Conservation (phyloP, 2,888 invertebrate genomes). For the Gastracanthus pulcherrimus region DNA sequence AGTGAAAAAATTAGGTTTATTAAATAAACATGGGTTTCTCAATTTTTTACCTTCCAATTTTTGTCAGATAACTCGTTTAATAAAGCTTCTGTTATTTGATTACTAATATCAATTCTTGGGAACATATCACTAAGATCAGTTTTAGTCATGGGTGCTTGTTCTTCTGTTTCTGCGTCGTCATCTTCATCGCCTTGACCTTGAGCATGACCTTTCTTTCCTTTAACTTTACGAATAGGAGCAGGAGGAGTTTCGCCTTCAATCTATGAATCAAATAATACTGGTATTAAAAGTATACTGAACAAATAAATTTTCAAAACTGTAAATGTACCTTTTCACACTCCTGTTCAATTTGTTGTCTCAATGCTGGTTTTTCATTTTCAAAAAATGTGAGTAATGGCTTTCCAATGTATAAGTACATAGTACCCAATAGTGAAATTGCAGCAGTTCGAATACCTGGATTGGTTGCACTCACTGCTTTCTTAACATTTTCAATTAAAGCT, state of each 20-base stretch:
- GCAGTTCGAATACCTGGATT: slow-evolving; percentile 91
- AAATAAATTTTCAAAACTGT: neutral
- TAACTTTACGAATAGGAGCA: slow-evolving; percentile 67
- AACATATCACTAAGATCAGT: slow-evolving; percentile 81
- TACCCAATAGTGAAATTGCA: slow-evolving; percentile 86
- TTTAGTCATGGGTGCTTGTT: slow-evolving; percentile 79
- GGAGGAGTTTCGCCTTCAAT: slow-evolving; percentile 68
- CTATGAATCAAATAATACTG: slow-evolving; percentile 47
- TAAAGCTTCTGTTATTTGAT: slow-evolving; percentile 89
- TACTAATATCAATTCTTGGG: slow-evolving; percentile 89
- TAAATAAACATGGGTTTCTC: neutral
- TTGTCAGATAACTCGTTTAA: slow-evolving; percentile 91
- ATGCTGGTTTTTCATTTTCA: slow-evolving; percentile 91
- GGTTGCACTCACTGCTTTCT: slow-evolving; percentile 90
- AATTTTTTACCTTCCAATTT: slow-evolving; percentile 89
- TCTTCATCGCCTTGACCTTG: slow-evolving; percentile 76
- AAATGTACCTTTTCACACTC: slow-evolving; percentile 87
- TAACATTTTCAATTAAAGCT: slow-evolving; percentile 86
- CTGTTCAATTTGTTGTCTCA: slow-evolving; percentile 90
- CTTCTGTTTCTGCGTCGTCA: slow-evolving; percentile 78
- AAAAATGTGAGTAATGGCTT: slow-evolving; percentile 87
- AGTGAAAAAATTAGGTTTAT: neutral
- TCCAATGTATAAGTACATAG: slow-evolving; percentile 90
- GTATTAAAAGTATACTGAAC: neutral
- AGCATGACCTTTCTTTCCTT: slow-evolving; percentile 58